Conservation (phyloP, 2,113 vertebrate genomes). For the Dipodomys merriami region DNA sequence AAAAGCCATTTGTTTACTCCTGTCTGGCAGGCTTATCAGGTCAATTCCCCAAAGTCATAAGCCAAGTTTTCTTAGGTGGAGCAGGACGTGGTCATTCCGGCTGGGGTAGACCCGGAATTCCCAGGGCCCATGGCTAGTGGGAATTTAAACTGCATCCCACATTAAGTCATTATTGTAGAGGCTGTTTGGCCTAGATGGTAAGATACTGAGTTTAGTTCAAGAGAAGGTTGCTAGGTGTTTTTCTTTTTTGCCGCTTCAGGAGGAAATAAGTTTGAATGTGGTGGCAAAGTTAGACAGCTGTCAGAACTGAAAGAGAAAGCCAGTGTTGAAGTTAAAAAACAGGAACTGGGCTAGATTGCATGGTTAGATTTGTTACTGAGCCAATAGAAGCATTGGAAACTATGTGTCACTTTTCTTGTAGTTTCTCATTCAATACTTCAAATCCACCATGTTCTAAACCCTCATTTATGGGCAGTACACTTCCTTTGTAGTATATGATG, state of each 20-base stretch:
- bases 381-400: neutral
- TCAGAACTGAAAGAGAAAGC: neutral
- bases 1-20: neutral
- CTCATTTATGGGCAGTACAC: neutral
- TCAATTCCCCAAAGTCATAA: neutral
- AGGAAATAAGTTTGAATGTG: neutral
- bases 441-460: too few relatives aligned
- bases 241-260: fast-evolving
- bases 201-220: neutral
- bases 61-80: neutral
- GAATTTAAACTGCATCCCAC: neutral
- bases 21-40: neutral
- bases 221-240: neutral
- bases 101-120: neutral
- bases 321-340: too few relatives aligned
- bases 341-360: fast-evolving
- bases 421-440: neutral
- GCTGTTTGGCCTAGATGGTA: neutral
- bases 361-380: neutral
- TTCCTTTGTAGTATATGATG: neutral
- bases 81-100: neutral
- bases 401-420: neutral
- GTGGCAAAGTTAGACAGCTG: neutral
- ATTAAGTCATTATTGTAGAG: neutral
- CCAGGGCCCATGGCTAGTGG: neutral